Evolutionary conservation across 1,140 invertebrate species (phyloP), one percentile per base, ranked within the genome.

Genomic region (Heliconius eleuchia): DNA sequence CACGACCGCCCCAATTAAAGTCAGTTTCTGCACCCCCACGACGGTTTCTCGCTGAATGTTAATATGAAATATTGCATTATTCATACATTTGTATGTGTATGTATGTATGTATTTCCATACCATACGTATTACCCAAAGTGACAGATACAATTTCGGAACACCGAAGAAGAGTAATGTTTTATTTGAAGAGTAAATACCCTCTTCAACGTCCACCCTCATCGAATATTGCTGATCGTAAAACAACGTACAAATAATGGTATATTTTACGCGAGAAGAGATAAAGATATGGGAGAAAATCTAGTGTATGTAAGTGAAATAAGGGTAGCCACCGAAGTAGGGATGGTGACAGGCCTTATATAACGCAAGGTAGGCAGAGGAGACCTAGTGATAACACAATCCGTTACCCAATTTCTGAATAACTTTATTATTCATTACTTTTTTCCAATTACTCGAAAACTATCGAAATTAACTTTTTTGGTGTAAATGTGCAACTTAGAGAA

Each of bases 201-300:
- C 60, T 66, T 66, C 60, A 66, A 66, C 23, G 60, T 66, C 60
- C 60, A 66, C 60, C 60, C 60, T 66, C 13, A 66, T 66, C 60
- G 60, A 66, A 66, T 66, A 66, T 66, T 66, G 60, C 60, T 66
- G 60, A 66, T 66, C 60, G 60, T 66, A 66, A 66, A 66, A 66
- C 60, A 66, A 66, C 27, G 1, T 66, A 66, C 27, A 66, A 66
- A 66, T 66, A 66, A 66, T 13, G 60, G 27, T 3, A 66, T 66
- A 30, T 66, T 66, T 66, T 66, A 66, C 60, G 60, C 60, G 60
- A 66, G 27, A 27, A 30, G 8, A 9, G 60, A 66, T 66, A 66
- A 66, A 66, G 60, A 66, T 66, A 66, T 66, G 60, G 57, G 57
- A 37, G n/a, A 13, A 60, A 60, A 11, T 66, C 60, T 30, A 66